Evolutionary conservation across 2,888 invertebrate genomes (phyloP), one percentile per base, ranked within the genome.

Genomic region (Melanotus villosus): DNA sequence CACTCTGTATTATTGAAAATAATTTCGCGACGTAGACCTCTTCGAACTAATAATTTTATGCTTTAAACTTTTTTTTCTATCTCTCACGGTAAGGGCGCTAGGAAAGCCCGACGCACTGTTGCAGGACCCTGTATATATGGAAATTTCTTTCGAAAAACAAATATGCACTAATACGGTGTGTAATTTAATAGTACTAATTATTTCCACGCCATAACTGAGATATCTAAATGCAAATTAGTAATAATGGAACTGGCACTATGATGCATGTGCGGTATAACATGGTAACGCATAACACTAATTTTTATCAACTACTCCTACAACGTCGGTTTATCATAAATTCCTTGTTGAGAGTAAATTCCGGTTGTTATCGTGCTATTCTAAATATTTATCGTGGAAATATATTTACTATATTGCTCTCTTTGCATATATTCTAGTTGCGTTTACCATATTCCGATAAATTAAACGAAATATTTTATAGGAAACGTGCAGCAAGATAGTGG

Each of bases 221-320:
- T 58, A 58, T 65, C 58, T 65, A 47, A 58, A 57, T 65, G 65
- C 58, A 65, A 65, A 65, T 58, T 65, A 50, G 16, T 34, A 36
- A 58, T 65, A 47, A 47, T 58, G 58, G 32, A 58, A 34, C 34
- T 56, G 58, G 16, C 57, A 50, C 18, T 7, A 18, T 57, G 56
- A 56, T 68, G 18, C 30, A 50, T 50, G 19, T 7, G 32, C 47
- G 45, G 19, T 47, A 45, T 60, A 60, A 60, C 45, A 45, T 32
- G 60, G 26, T 45, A 60, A 60, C 43, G 43, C n/a, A 14, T 45
- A 43, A 43, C 23, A 10, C 18, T 30, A 32, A 60, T 45, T 57
- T 41, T 57, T 57, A 41, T 23, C 23, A 57, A 19, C 14, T 57
- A 36, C 57, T 41, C 57, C 57, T 57, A 57, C 57, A 38, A 26